A percentile compares a stretch with the other conserved stretches of the same genome.
Conservation (phyloP, 2,113 vertebrate species). For the Alectura lathami region DNA sequence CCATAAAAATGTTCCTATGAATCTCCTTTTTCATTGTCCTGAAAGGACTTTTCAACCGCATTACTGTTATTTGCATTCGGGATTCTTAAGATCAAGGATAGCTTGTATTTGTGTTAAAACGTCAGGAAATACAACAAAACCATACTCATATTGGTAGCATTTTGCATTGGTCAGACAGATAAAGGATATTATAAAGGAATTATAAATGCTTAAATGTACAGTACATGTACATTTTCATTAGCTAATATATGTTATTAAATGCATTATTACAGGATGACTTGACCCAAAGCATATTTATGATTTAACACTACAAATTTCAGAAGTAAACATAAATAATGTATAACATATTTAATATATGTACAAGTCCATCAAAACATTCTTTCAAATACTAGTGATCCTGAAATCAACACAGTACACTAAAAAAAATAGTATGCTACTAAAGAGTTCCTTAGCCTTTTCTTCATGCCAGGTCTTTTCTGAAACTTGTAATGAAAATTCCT, state of each 20-base stretch:
- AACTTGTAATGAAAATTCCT: neutral
- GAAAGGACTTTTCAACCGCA: neutral
- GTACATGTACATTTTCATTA: neutral
- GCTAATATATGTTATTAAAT: neutral
- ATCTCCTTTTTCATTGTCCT: neutral
- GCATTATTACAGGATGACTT: neutral
- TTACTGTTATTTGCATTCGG: neutral
- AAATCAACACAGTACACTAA: neutral
- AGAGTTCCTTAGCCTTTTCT: neutral
- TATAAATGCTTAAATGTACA: neutral
- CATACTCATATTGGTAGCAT: neutral
- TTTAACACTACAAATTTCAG: neutral
- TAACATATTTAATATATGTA: neutral
- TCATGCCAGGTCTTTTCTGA: neutral
- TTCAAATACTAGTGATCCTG: neutral
- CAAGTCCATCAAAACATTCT: neutral
- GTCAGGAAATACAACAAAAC: neutral
- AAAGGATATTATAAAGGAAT: neutral
- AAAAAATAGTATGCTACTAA: neutral
- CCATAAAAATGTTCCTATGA: neutral
- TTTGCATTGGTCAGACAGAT: neutral
- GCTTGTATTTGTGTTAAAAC: neutral
- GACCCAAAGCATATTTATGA: neutral
- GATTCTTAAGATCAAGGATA: neutral
- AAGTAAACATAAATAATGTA: neutral